Base-by-base conservation (phyloP, 2,888 invertebrate species). In the Acrobasis consociella region DNA sequence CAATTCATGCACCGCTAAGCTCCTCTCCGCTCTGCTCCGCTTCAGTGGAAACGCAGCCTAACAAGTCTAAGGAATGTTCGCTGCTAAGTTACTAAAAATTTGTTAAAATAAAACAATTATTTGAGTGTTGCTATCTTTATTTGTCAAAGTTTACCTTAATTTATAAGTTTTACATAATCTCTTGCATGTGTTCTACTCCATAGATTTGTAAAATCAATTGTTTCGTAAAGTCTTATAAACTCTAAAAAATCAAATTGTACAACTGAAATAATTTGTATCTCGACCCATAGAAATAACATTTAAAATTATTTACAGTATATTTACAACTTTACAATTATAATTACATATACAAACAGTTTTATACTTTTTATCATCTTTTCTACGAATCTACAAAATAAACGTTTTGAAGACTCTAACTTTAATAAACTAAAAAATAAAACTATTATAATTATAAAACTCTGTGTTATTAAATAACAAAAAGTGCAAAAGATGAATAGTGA, bases 81-180 rank as follows among this genome's bases (percentile, higher is more conserved):
- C 22, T 22, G 2, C 5, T 3, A 22, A 22, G 22, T 22, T 3
- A 22, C 2, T 22, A 42, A 42, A 1, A 42, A 3, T 3, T 10
- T 10, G 11, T 49, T 13, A 16, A 46, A 61, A 76, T 77, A 72
- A 83, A 81, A 82, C 68, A 65, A 64, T 55, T 42, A 42, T 66
- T 60, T 59, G 67, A 73, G 75, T 78, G 75, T 86, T 83, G 80
- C 87, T 89, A 90, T 87, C 78, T 91, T 91, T 91, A 91, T 91
- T 91, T 91, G 91, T 91, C 91, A 87, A 90, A 89, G 76, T 87
- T 87, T 78, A 72, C 77, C 88, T 86, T 89, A 87, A 73, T 67
- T 68, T 75, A 77, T 78, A 71, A 73, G 69, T 73, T 77, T 73
- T 67, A 68, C 66, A 68, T 68, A 63, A 64, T 65, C 62, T 69